These are phyloP conservation scores for Drosophila littoralis DNA, from an alignment of 1,140 invertebrate genomes.

Conservation along the genomic window DNA sequence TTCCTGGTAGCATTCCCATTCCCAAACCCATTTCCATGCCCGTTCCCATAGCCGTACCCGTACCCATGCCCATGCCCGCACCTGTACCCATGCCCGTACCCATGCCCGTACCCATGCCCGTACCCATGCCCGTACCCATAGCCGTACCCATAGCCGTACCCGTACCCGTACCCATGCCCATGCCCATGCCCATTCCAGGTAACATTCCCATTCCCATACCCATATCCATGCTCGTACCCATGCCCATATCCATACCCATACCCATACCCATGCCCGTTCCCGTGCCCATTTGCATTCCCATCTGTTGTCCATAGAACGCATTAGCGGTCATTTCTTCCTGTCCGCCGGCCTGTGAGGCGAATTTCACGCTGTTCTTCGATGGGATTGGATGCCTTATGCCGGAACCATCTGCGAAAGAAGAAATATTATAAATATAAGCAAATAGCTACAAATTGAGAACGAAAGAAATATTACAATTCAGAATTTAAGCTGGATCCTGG, in stretches of 20 bases:
- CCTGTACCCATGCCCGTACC: no score
- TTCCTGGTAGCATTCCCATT: no score
- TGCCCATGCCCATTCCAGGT: not conserved
- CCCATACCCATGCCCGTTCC: not conserved
- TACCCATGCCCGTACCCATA: no score
- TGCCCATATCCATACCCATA: not conserved
- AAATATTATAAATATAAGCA: no score
- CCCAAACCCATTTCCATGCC: not conserved
- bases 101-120: no score
- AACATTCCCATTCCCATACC: not conserved
- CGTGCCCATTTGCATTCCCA: conserved; percentile 6
- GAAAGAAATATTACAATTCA: no score
- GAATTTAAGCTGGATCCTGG: no score
- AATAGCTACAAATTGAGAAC: no score
- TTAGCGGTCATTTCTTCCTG: not conserved
- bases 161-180: not conserved
- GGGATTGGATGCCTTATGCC: not conserved
- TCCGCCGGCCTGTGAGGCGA: no score
- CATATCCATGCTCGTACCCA: not conserved
- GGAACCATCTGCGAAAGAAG: no score
- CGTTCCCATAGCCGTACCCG: not conserved
- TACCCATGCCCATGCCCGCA: not conserved
- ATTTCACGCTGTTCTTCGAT: not conserved
- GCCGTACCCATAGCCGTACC: no score
- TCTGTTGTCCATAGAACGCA: conserved; percentile 12